Evolutionary conservation across 1,140 invertebrate genomes (phyloP), one percentile per base, ranked within the genome.

Genomic region (Papilio polytes): DNA sequence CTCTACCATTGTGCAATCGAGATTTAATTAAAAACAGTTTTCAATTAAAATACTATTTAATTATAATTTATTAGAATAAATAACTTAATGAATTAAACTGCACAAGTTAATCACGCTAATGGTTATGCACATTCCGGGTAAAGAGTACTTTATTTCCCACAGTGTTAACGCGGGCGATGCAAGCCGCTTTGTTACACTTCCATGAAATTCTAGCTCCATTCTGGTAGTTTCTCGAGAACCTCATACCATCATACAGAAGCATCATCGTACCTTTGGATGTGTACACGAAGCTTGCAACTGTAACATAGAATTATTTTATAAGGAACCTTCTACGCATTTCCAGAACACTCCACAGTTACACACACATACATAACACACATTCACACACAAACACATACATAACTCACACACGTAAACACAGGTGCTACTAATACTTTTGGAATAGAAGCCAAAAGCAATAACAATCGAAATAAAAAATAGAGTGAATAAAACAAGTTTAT

Each of bases 211-310:
- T 87, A 2, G 80, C 48, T 2, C 83, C 81, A 48, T 88, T 86
- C 81, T 85, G 82, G 41, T 90, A 90, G 80, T 90, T 90, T 44
- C 70, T 87, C 2, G 84, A 88, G 56, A 81, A 88, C 13, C 81
- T 74, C 56, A 81, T 72, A 1, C 85, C 84, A 8, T 79, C 66
- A 66, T 80, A 81, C 6, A 84, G 9, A 3, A 88, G 74, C 76
- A 85, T 85, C 20, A 74, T 86, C 2, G 77, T 84, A 0, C 85
- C 86, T 80, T 82, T 70, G 20, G 77, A 22, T 46, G 77, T 78
- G 13, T 48, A 41, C 31, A 78, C 77, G 59, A 78, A 78, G n/a
- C 6, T 78, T 41, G 77, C 9, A 78, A 78, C 77, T 78, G 77
- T 22, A 78, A 78, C 20, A 51, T 76, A 22, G 4, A 46, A 51